Conservation (phyloP, 2,797 vertebrate species). For the Falco concolor region DNA sequence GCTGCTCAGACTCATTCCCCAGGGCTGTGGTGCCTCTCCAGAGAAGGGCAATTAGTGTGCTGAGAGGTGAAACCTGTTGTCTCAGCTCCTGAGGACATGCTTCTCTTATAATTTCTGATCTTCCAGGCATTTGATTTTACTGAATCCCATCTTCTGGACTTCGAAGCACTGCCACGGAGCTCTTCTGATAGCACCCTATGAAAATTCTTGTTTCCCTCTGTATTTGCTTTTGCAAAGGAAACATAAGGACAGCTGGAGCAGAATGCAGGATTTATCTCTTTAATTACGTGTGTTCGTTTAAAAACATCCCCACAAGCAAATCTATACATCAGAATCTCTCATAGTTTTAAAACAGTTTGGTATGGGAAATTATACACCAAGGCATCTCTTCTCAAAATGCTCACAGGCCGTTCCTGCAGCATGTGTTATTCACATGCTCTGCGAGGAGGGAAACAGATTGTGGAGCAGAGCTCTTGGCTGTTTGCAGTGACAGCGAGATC, state of each 20-base stretch:
- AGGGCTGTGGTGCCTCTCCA: background rate
- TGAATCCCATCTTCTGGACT: background rate
- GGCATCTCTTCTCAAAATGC: background rate
- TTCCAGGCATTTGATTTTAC: background rate
- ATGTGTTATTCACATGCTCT: background rate
- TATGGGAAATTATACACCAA: background rate
- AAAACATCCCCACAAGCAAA: background rate
- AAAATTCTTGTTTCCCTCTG: background rate
- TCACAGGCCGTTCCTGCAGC: rapidly evolving
- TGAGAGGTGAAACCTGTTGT: background rate
- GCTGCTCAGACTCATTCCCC: background rate
- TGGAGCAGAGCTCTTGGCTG: background rate
- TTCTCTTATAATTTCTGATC: background rate
- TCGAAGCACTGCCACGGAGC: background rate
- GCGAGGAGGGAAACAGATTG: background rate
- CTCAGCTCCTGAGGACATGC: background rate
- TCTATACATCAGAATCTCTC: background rate
- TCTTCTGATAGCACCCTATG: background rate
- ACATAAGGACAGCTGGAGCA: background rate
- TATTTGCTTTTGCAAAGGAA: background rate
- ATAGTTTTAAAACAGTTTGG: background rate
- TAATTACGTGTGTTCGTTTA: background rate
- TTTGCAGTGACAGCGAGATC: background rate
- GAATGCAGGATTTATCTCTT: background rate
- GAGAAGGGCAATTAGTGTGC: background rate